phyloP scores from a whole-genome alignment of 2,797 vertebrate species.

The Basileuterus tristriatus region DNA sequence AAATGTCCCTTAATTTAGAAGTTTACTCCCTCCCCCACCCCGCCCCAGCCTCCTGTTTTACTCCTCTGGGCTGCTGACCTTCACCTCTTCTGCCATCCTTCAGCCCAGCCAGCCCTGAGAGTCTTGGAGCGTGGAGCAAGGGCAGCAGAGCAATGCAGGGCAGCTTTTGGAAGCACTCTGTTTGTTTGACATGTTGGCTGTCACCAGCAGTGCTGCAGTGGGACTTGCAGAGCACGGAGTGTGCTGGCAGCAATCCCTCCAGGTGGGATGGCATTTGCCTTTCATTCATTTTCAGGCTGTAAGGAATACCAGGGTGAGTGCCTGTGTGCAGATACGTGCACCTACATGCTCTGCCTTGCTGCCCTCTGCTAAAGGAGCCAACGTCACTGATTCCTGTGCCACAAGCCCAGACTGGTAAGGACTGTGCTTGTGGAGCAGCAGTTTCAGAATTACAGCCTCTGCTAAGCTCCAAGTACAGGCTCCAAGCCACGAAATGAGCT shows the following conservation, averaged over 20 bases:
- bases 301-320: accelerated
- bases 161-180: neutral
- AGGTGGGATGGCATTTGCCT: neutral
- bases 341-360: neutral
- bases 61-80: neutral
- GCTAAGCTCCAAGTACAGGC: neutral
- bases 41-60: neutral
- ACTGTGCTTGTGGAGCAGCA: neutral
- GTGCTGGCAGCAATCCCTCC: neutral
- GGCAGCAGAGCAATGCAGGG: neutral
- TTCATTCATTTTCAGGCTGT: neutral
- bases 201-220: neutral
- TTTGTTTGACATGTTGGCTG: neutral
- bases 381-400: neutral
- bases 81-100: neutral
- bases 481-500: neutral
- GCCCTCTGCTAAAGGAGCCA: neutral
- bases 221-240: neutral
- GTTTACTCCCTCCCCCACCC: neutral
- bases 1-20: constrained; percentile 29
- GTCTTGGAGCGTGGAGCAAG: neutral
- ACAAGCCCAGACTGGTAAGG: constrained; percentile 3
- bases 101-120: neutral
- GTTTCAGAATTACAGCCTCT: neutral
- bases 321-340: neutral